phyloP scores from a whole-genome alignment of 1,140 invertebrate genomes.

The Drosophila obscura region DNA sequence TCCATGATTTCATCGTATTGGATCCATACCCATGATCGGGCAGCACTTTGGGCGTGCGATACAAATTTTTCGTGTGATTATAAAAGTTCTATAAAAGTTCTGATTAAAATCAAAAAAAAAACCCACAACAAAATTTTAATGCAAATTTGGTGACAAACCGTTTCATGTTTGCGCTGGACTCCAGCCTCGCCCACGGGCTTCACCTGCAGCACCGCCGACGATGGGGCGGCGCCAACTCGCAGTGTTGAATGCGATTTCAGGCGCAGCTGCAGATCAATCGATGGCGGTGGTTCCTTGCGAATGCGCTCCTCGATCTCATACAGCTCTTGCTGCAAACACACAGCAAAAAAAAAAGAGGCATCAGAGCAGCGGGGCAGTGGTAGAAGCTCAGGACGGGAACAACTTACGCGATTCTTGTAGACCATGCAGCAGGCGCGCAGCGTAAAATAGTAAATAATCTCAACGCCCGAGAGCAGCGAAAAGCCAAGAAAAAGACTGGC shows the following conservation, averaged over 20 bases:
- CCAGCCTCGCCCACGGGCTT: conserved; percentile 30
- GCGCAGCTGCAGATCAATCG: conserved; percentile 65
- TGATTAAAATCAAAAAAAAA: neutral
- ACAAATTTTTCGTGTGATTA: conserved; percentile 59
- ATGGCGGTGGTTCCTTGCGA: conserved; percentile 64
- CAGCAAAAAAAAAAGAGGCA: neutral
- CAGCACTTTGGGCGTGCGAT: conserved; percentile 61
- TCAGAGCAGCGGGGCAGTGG: too few species aligned
- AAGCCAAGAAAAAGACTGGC: conserved; percentile 91
- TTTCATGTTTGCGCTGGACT: conserved; percentile 52
- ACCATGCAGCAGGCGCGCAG: conserved; percentile 88
- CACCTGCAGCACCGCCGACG: conserved; percentile 51
- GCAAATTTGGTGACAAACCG: conserved; percentile 24
- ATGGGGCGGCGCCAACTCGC: neutral
- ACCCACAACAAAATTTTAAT: too few species aligned
- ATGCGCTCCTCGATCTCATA: conserved; percentile 78
- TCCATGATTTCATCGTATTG: conserved; percentile 47
- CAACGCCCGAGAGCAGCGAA: conserved; percentile 89
- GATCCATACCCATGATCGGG: conserved; percentile 47
- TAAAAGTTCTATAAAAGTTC: conserved; percentile 50
- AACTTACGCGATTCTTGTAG: conserved; percentile 81
- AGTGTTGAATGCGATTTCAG: conserved; percentile 48
- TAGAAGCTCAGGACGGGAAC: rapidly evolving
- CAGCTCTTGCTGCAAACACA: conserved; percentile 66
- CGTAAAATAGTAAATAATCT: conserved; percentile 90